Base-by-base conservation (phyloP, 2,797 vertebrate species). In the Amniataba percoides region DNA sequence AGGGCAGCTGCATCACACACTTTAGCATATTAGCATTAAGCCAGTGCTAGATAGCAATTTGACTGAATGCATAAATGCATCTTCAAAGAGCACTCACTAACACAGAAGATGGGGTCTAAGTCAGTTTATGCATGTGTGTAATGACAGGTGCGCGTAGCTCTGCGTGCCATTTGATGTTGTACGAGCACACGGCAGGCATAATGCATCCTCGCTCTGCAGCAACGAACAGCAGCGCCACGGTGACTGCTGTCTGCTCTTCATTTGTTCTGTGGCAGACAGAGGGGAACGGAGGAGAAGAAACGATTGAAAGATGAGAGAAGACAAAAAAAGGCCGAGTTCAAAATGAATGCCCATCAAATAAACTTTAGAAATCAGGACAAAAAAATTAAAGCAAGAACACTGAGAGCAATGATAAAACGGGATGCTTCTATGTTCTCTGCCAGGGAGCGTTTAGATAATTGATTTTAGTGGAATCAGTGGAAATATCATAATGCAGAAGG, bases 231-330 rank as follows among this genome's bases (percentile, higher is more conserved):
- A n/a, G 27, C 0, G 2, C 15, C 3, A 14, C 7, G 2, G 21
- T 2, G 19, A 53, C 74, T 58, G 61, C 58, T 53, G 57, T 36
- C 43, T 61, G 42, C 60, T 56, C 4, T 42, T 61, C 49, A 66
- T 84, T 80, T 71, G 63, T 69, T 74, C 62, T 46, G 21, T 18
- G 27, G 55, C 9, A 69, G 57, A 70, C 45, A 39, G 55, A 63
- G 27, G 59, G 67, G 56, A 49, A 25, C 7, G n/a, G 11, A 52
- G 4, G 12, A 34, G 57, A 53, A 0, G 31, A 48, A 61, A 48
- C 16, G 12, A 34, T 34, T 3, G 25, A 63, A 45, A 36, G 60
- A 27, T 11, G 23, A 27, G 27, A 43, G n/a, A 57, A 76, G 74
- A 62, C 34, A 66, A 74, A 60, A 60, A 46, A 56, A 52, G 43